Evolutionary conservation across 2,113 vertebrate genomes (phyloP).

Genomic region (Aspiorhynchus laticeps): DNA sequence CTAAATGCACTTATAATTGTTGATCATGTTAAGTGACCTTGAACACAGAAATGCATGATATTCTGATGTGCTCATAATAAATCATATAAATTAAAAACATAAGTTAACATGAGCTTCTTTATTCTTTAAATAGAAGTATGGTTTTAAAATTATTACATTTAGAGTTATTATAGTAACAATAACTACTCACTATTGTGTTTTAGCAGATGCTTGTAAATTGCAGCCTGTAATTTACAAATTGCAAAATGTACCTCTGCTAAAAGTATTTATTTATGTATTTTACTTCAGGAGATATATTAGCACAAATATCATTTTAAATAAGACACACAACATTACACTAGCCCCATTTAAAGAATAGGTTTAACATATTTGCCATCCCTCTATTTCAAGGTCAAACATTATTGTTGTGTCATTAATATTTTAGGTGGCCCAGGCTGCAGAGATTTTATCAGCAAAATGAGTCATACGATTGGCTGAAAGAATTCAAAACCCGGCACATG

Average conservation of each 20-base stretch:
- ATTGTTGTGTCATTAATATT: neutral
- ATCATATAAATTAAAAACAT: neutral
- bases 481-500: conserved; percentile 88
- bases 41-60: conserved; percentile 10
- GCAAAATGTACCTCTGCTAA: neutral
- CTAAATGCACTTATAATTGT: neutral
- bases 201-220: neutral
- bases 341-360: neutral
- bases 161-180: neutral
- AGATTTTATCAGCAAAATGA: conserved; percentile 90
- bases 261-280: neutral
- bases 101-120: neutral
- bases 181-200: neutral
- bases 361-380: neutral
- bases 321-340: neutral
- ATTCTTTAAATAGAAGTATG: neutral
- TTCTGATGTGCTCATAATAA: neutral
- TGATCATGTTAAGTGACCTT: conserved; percentile 56
- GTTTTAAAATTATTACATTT: neutral
- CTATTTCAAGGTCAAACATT: neutral
- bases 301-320: neutral
- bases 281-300: neutral
- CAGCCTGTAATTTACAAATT: too few species aligned
- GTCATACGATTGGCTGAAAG: conserved; percentile 88
- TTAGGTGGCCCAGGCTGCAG: conserved; percentile 93